Evolutionary conservation across 2,888 invertebrate genomes (phyloP).

Genomic region (Melieria crassipennis): DNA sequence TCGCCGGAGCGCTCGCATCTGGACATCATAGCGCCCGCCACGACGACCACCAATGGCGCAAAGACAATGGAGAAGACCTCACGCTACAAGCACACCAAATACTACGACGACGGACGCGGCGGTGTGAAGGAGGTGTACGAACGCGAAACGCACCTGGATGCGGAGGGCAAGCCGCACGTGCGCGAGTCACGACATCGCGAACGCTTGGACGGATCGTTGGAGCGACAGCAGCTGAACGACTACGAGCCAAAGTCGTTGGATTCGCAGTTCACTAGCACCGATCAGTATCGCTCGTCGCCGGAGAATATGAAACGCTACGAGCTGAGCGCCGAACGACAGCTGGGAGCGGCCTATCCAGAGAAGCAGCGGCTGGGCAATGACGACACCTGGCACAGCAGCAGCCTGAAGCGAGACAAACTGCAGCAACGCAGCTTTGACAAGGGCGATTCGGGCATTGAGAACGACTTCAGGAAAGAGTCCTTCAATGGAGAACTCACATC

Average conservation of each 20-base stretch:
- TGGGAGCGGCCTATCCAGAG: constrained; percentile 20
- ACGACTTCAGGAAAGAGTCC: constrained; percentile 80
- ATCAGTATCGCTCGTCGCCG: constrained; percentile 70
- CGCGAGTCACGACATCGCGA: constrained; percentile 66
- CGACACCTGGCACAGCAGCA: constrained; percentile 73
- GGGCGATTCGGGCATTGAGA: constrained; percentile 83
- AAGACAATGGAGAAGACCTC: constrained; percentile 57
- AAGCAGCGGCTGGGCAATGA: constrained; percentile 55
- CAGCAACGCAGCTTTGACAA: constrained; percentile 67
- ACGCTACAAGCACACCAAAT: constrained; percentile 61
- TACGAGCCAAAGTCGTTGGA: constrained; percentile 76
- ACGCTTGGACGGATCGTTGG: constrained; percentile 57
- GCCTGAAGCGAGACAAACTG: constrained; percentile 68
- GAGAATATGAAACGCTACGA: constrained; percentile 68
- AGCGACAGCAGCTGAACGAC: constrained; percentile 49
- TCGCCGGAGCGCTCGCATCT: constrained; percentile 57
- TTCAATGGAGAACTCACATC: constrained; percentile 67
- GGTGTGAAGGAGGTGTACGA: constrained; percentile 68
- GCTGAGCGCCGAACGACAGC: constrained; percentile 33
- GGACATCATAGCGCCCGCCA: constrained; percentile 53
- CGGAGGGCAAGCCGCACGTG: constrained; percentile 62
- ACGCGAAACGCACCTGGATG: constrained; percentile 65
- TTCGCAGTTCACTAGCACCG: constrained; percentile 69
- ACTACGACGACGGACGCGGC: constrained; percentile 66
- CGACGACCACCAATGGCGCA: constrained; percentile 44